Base-by-base conservation (phyloP, 1,140 invertebrate species). In the Pollicipes pollicipes region DNA sequence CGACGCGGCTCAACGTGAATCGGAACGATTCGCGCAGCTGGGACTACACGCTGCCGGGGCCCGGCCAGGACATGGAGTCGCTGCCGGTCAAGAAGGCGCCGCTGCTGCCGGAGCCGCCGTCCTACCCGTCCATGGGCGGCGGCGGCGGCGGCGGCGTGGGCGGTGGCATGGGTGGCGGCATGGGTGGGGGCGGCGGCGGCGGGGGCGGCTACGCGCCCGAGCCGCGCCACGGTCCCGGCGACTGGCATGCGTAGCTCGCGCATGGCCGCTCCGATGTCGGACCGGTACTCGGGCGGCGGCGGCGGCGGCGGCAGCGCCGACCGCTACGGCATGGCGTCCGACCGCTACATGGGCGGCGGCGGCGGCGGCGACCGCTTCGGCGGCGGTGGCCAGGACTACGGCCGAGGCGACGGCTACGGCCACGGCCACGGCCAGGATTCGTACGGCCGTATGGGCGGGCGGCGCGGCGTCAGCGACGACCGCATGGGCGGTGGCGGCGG, bases 1-100 rank as follows among this genome's bases (percentile, higher is more conserved):
- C 83, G 28, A 78, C 78, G 28, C 73, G 81, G 58, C 75, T 85
- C 66, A 83, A 84, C 78, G 83, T 85, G 29, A 77, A 80, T 37
- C 78, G 79, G 69, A 85, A 86, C 76, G 83, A 85, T 74, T 78
- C 77, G 70, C 84, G 85, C 70, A 84, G 81, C 73, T 84, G 82
- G 80, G 84, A 85, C 75, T 85, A 83, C 76, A 85, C 83, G 10
- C 76, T 76, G 71, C 76, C 76, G 27, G 45, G 76, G 69, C 70
- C 77, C 58, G 77, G 79, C 77, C 69, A 74, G 75, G 45, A 31
- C 28, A 17, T 73, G 37, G 45, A 30, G 66, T 4, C 16, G 16
- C 28, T 28, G 64, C 35, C 35, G 30, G 37, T 30, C 16, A 67
- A 32, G 30, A 66, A 70, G 35, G 27, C 28, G 30, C 66, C 31